Conservation (phyloP, 1,140 invertebrate genomes). For the Galleria mellonella region DNA sequence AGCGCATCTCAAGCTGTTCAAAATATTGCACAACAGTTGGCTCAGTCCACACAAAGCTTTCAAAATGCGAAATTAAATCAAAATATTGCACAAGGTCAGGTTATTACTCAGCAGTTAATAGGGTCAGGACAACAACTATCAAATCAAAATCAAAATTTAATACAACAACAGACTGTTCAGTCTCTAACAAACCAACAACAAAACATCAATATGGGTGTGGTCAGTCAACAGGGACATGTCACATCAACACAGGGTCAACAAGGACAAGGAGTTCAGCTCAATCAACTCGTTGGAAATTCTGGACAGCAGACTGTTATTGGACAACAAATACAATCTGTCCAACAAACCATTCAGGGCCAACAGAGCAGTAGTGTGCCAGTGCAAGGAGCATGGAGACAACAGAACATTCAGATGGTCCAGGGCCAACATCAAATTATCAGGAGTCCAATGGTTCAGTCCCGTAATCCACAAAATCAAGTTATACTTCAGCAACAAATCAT, state of each 20-base stretch:
- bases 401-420: conserved; percentile 70
- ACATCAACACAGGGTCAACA: conserved; percentile 46
- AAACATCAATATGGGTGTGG: conserved; percentile 59
- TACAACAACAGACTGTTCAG: conserved; percentile 63
- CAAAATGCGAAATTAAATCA: conserved; percentile 62
- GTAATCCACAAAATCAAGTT: conserved; percentile 67
- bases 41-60: conserved; percentile 60
- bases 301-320: conserved; percentile 52
- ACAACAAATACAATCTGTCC: conserved; percentile 58
- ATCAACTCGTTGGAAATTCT: conserved; percentile 47
- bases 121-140: conserved; percentile 46
- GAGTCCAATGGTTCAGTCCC: conserved; percentile 61
- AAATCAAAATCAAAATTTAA: conserved; percentile 45
- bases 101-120: conserved; percentile 53
- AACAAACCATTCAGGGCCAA: conserved; percentile 55
- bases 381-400: conserved; percentile 70
- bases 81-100: conserved; percentile 47
- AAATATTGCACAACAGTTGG: conserved; percentile 65
- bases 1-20: conserved; percentile 54
- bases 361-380: conserved; percentile 50
- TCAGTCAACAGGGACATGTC: conserved; percentile 52
- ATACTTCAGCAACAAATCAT: conserved; percentile 71
- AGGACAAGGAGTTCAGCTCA: conserved; percentile 43
- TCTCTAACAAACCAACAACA: conserved; percentile 57
- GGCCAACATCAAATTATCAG: conserved; percentile 67